These are phyloP conservation scores for Microplitis manilae DNA, from an alignment of 2,888 invertebrate species.

Conservation along the genomic window DNA sequence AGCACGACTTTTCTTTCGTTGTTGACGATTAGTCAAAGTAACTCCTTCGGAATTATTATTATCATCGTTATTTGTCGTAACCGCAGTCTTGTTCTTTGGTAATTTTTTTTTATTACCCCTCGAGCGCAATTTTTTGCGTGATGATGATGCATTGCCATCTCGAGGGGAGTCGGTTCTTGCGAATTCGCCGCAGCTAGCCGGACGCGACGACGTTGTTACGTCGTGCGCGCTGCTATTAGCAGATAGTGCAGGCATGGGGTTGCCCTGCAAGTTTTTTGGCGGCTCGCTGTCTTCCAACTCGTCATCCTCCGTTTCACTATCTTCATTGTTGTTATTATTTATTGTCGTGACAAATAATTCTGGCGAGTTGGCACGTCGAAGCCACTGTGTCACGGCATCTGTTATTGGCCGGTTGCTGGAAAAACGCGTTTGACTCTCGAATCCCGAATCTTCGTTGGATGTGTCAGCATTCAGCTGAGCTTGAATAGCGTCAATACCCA, in stretches of 20 bases:
- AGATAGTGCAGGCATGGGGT: conserved; percentile 75
- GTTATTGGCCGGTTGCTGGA: conserved; percentile 72
- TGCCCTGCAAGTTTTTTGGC: conserved; percentile 75
- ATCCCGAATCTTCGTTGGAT: conserved; percentile 63
- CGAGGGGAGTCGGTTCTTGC: conserved; percentile 52
- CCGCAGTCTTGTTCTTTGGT: conserved; percentile 34
- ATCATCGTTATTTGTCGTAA: background rate
- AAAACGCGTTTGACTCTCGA: conserved; percentile 60
- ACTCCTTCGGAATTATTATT: too few species aligned
- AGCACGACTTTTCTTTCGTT: conserved; percentile 9
- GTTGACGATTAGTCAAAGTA: background rate
- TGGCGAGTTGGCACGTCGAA: conserved; percentile 69
- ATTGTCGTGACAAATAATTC: conserved; percentile 65
- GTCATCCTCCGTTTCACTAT: conserved; percentile 52
- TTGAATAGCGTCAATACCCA: conserved; percentile 48
- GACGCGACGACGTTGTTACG: conserved; percentile 54
- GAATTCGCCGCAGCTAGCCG: conserved; percentile 64
- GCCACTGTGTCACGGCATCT: conserved; percentile 77
- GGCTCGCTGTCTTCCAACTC: conserved; percentile 59
- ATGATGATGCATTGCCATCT: background rate
- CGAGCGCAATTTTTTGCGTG: conserved; percentile 49
- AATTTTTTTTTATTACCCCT: conserved; percentile 48
- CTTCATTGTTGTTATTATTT: conserved; percentile 15
- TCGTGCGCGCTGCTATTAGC: conserved; percentile 67
- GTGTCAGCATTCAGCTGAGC: conserved; percentile 48